Evolutionary conservation across 2,888 invertebrate species (phyloP), one percentile per base, ranked within the genome.

Genomic region (Ennomos fuscantarius): DNA sequence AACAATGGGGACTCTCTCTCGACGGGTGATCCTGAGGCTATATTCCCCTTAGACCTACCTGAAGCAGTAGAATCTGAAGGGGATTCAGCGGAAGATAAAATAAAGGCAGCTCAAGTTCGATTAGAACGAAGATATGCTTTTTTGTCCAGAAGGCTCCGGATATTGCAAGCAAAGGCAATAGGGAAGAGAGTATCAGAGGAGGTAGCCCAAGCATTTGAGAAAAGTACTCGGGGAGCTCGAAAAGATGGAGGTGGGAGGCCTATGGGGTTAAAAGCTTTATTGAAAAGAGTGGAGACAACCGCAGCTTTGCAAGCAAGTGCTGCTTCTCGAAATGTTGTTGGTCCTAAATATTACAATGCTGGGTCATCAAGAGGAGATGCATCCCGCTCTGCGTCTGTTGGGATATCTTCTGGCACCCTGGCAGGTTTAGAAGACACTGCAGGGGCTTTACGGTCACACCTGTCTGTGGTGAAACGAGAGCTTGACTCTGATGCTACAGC

Each of bases 401-500:
- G 91, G 1, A 83, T 92, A 65, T 72, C 89, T 85, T 97, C 74
- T 90, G 97, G 80, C 92, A 96, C 84, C 84, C 94, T 90, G 93
- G 95, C 70, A 93, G 96, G 84, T 74, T 93, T 97, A 64, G 95
- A 95, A 65, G 94, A 94, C 62, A 95, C 96, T 1, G 93, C 96
- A 0, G 96, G 96, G 12, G 94, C 95, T 12, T 83, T 98, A 62
- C 93, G 94, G 46, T 94, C 95, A 0, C 96, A 97, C 81, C 84
- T 98, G 68, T 93, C 94, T 31, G 92, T 96, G 63, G 94, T 97
- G 54, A 96, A 97, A 79, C 93, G 93, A 59, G 95, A 95, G 72
- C 92, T 97, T 64, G 98, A 99, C 85, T 97, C 98, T 1, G 98
- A 99, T 89, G 98, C 97, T 35, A 99, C 99, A 0, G 97, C 96